Conservation (phyloP, 35 echinoderm and acorn worm species). For the Lytechinus pictus region DNA sequence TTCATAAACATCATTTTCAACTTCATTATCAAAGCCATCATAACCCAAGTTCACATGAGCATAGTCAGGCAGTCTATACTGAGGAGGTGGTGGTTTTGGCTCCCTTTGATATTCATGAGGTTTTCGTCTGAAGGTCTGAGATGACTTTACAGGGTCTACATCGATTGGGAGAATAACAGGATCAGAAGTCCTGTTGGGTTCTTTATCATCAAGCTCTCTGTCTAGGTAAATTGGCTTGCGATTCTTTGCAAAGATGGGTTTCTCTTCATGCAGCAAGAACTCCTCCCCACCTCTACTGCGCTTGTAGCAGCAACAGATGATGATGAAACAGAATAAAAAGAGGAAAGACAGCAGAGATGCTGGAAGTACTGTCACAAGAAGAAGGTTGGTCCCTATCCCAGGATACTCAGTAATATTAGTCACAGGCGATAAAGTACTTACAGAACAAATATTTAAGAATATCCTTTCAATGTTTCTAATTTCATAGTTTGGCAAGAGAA, state of each 20-base stretch:
- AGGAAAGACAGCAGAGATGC: slow-evolving; percentile 36
- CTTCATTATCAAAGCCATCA: slow-evolving; percentile 4
- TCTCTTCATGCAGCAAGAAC: slow-evolving; percentile 65
- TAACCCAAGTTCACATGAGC: slow-evolving; percentile 37
- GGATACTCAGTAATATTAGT: slow-evolving; percentile 39
- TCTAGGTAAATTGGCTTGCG: slow-evolving; percentile 64
- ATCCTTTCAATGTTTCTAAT: slow-evolving; percentile 3
- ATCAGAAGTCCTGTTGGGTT: neutral
- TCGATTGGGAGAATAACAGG: slow-evolving; percentile 64
- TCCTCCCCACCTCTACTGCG: slow-evolving; percentile 59
- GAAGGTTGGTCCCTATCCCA: neutral
- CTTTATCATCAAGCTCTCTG: slow-evolving; percentile 48
- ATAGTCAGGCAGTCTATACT: slow-evolving; percentile 56
- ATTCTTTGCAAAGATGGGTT: slow-evolving; percentile 56
- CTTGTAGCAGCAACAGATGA: slow-evolving; percentile 59
- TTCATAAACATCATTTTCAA: neutral
- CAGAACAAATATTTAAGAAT: slow-evolving; percentile 48
- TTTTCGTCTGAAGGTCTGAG: neutral
- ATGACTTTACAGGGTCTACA: slow-evolving; percentile 14
- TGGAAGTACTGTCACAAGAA: slow-evolving; percentile 52
- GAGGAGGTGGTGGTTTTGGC: slow-evolving; percentile 47
- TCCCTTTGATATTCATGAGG: neutral
- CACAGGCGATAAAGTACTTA: neutral
- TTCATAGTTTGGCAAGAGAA: slow-evolving; percentile 44
- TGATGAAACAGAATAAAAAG: slow-evolving; percentile 30